These are phyloP conservation scores for Lampris incognitus DNA, from an alignment of 2,113 vertebrate genomes.

Conservation along the genomic window DNA sequence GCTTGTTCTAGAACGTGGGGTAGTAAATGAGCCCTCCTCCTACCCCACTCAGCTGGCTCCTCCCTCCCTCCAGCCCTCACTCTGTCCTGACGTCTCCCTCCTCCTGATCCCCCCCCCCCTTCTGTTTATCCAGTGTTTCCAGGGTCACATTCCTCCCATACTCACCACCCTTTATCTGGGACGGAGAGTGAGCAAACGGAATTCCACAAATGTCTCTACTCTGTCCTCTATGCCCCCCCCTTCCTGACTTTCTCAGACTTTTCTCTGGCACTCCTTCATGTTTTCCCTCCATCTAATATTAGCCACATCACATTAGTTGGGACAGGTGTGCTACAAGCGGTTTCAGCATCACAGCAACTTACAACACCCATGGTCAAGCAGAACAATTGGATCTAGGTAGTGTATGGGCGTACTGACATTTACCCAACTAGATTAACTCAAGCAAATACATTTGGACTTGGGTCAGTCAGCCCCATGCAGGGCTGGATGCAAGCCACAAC, in stretches of 20 bases:
- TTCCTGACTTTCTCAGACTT: conserved; percentile 34
- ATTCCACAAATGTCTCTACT: conserved; percentile 70
- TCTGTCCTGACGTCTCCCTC: conserved; percentile 8
- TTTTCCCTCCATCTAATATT: conserved; percentile 2
- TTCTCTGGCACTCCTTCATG: conserved; percentile 25
- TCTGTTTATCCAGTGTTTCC: conserved; percentile 78
- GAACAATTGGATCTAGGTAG: neutral
- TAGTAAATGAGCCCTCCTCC: conserved; percentile 38
- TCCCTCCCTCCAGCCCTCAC: neutral
- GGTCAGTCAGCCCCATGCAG: conserved; percentile 6
- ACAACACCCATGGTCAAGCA: neutral
- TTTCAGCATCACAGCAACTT: conserved; percentile 23
- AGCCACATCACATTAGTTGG: conserved; percentile 15
- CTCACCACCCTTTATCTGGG: conserved; percentile 70
- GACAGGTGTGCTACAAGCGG: neutral
- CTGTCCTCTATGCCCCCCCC: conserved; percentile 14
- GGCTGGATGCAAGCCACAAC: conserved; percentile 7
- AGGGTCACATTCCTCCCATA: conserved; percentile 82
- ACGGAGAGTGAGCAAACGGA: conserved; percentile 58
- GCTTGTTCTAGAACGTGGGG: conserved; percentile 41
- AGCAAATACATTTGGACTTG: neutral
- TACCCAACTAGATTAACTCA: neutral
- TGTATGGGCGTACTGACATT: neutral
- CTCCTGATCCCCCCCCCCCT: neutral
- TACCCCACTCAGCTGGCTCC: conserved; percentile 42